phyloP scores from a whole-genome alignment of 2,797 vertebrate genomes.

The Coilia nasus region DNA sequence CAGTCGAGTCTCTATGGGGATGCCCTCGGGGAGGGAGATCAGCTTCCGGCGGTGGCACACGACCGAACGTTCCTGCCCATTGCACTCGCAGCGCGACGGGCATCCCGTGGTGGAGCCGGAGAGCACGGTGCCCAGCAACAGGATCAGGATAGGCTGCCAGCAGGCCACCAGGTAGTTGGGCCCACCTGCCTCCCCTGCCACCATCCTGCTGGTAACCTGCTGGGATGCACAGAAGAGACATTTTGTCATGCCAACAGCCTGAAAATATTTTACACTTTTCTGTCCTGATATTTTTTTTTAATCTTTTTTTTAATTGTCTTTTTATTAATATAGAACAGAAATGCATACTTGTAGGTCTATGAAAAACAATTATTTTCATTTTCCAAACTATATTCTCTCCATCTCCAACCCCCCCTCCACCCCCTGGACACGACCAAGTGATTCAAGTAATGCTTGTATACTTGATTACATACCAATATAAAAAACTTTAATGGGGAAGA shows the following conservation, averaged over 20 bases:
- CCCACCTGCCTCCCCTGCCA: constrained; percentile 86
- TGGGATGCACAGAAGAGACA: constrained; percentile 56
- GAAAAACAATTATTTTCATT: too few species aligned
- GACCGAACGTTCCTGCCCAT: constrained; percentile 92
- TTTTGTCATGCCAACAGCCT: too few species aligned
- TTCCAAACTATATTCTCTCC: too few species aligned
- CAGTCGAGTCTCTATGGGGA: constrained; percentile 91
- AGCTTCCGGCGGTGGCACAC: constrained; percentile 92
- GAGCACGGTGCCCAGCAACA: constrained; percentile 95
- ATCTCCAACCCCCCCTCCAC: too few species aligned
- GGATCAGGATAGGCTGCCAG: constrained; percentile 98
- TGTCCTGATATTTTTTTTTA: too few species aligned
- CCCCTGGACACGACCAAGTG: too few species aligned
- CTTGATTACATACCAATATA: background rate
- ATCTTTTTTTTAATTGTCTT: too few species aligned
- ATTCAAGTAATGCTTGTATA: background rate
- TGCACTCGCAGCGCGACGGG: constrained; percentile 96
- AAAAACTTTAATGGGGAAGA: background rate
- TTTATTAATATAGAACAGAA: too few species aligned
- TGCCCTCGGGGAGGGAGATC: constrained; percentile 89
- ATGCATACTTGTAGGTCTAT: too few species aligned
- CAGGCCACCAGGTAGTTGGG: constrained; percentile 96
- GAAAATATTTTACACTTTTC: too few species aligned
- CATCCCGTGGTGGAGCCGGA: constrained; percentile 95
- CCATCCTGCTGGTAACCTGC: constrained; percentile 96